A percentile compares a stretch with the other conserved stretches of the same genome.
Evolutionary conservation across 2,113 vertebrate species (phyloP).

Genomic region (Psettodes erumei): DNA sequence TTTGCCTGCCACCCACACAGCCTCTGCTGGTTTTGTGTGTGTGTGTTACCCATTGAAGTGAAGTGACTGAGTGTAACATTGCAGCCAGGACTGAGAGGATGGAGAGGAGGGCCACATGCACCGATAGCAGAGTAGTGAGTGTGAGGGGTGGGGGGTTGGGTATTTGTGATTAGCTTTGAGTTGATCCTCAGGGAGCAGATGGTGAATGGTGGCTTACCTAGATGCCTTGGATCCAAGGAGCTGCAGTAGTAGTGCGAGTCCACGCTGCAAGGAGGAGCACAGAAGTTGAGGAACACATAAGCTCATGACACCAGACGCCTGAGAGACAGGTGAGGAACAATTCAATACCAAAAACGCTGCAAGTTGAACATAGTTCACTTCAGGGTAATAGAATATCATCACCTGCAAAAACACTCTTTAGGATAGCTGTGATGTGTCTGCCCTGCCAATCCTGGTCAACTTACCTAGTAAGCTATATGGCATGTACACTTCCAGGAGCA

Average conservation of each 20-base stretch:
- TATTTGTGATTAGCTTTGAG: slow-evolving; percentile 70
- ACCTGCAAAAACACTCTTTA: too few species aligned
- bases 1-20: slow-evolving; percentile 29
- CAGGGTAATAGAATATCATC: not conserved
- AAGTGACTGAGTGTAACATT: slow-evolving; percentile 21
- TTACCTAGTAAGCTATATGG: not conserved
- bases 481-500: not conserved
- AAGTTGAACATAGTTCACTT: not conserved
- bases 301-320: slow-evolving; percentile 13
- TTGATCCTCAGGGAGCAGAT: slow-evolving; percentile 78
- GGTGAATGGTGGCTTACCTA: slow-evolving; percentile 75
- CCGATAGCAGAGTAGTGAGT: slow-evolving; percentile 17
- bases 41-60: slow-evolving; percentile 16
- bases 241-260: slow-evolving; percentile 26
- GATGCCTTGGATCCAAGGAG: slow-evolving; percentile 40
- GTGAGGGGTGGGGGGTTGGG: slow-evolving; percentile 55
- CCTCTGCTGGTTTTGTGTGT: slow-evolving; percentile 23
- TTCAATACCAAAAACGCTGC: not conserved
- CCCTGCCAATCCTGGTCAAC: not conserved
- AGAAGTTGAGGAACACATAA: slow-evolving; percentile 5
- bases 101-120: not conserved
- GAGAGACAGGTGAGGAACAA: slow-evolving; percentile 53
- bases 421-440: not conserved
- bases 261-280: slow-evolving; percentile 24
- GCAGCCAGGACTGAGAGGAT: slow-evolving; percentile 1